Conservation (phyloP, 2,888 invertebrate genomes). For the Heliconius hortense region DNA sequence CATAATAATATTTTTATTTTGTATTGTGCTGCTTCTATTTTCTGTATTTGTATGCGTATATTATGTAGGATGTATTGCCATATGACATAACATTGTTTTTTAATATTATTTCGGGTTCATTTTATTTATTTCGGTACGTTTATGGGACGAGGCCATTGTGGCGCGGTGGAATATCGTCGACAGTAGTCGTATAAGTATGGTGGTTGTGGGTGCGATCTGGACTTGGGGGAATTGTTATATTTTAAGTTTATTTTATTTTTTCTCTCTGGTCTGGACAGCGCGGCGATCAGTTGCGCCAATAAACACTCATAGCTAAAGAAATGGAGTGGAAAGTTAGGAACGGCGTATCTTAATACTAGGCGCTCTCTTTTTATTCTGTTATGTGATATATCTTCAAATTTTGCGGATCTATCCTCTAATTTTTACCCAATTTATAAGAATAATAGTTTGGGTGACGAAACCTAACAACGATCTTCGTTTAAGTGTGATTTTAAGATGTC, state of each 20-base stretch:
- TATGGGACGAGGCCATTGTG: not conserved
- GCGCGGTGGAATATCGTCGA: not conserved
- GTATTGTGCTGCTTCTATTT: slow-evolving; percentile 5
- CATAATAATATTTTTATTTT: slow-evolving; percentile 19
- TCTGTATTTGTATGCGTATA: not conserved
- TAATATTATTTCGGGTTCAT: not conserved
- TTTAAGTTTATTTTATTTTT: not conserved
- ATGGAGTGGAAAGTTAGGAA: no score
- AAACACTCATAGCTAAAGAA: not conserved
- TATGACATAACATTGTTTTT: not conserved
- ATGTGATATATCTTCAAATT: no score
- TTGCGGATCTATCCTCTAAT: no score
- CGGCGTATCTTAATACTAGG: no score
- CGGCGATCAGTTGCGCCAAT: not conserved
- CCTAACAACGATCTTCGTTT: no score
- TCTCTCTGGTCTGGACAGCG: not conserved
- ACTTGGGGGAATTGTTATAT: not conserved
- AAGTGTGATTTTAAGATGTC: no score
- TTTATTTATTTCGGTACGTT: not conserved
- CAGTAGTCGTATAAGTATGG: not conserved
- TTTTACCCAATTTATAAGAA: no score
- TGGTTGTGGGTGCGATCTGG: not conserved
- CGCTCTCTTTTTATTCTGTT: no score
- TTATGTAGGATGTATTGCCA: not conserved
- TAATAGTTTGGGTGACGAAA: no score